These are phyloP conservation scores for Phalloptychus januarius DNA, from an alignment of 2,797 vertebrate species.

Conservation along the genomic window DNA sequence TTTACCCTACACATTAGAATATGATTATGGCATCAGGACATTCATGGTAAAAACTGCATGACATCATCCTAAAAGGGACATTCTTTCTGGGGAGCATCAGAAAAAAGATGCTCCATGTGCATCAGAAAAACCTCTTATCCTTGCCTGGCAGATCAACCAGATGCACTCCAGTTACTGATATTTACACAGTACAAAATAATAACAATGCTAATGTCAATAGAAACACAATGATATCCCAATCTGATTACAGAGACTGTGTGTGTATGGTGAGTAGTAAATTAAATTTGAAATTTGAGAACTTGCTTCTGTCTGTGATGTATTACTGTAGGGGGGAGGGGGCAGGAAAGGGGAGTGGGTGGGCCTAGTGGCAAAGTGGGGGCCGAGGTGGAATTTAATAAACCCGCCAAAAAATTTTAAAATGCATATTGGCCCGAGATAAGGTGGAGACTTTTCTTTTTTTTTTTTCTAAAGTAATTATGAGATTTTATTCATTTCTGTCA, in stretches of 20 bases:
- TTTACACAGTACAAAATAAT: constrained; percentile 84
- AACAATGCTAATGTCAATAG: constrained; percentile 86
- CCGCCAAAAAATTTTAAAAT: constrained; percentile 84
- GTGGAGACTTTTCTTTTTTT: constrained; percentile 77
- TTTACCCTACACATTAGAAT: constrained; percentile 58
- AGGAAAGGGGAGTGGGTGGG: constrained; percentile 28
- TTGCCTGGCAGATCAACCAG: constrained; percentile 68
- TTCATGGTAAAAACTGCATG: constrained; percentile 66
- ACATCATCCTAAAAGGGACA: constrained; percentile 62
- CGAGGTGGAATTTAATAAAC: constrained; percentile 84
- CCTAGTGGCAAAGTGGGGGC: constrained; percentile 19
- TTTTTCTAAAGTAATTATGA: constrained; percentile 89
- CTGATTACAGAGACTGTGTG: constrained; percentile 77
- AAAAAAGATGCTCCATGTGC: too few species aligned
- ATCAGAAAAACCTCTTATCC: constrained; percentile 67
- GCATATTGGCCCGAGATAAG: constrained; percentile 86
- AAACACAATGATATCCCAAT: constrained; percentile 86
- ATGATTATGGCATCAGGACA: constrained; percentile 35
- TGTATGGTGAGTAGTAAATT: constrained; percentile 81
- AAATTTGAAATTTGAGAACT: constrained; percentile 88
- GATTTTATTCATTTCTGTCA: constrained; percentile 88
- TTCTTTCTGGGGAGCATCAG: constrained; percentile 58
- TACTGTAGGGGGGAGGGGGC: constrained; percentile 50
- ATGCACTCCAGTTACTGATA: constrained; percentile 76
- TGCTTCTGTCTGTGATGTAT: constrained; percentile 84